phyloP scores from a whole-genome alignment of 2,888 invertebrate genomes.

The Dicroscelio sp. region DNA sequence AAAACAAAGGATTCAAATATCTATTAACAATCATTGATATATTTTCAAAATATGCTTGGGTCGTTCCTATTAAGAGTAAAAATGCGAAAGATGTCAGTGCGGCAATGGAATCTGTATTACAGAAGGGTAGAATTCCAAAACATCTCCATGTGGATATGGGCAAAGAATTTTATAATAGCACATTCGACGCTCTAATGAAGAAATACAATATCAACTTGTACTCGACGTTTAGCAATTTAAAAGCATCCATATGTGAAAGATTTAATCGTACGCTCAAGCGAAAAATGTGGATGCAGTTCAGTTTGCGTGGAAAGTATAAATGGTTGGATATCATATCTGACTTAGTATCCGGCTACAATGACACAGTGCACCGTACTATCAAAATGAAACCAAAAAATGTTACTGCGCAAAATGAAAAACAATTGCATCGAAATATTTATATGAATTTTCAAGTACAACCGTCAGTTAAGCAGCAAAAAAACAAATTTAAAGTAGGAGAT shows the following conservation, averaged over 20 bases:
- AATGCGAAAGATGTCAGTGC: constrained; percentile 84
- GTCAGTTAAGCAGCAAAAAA: background rate
- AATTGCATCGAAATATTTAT: constrained; percentile 84
- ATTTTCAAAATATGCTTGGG: no score
- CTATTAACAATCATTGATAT: constrained; percentile 89
- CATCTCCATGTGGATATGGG: constrained; percentile 60
- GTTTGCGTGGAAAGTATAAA: constrained; percentile 79
- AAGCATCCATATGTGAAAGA: constrained; percentile 83
- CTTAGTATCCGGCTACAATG: constrained; percentile 81
- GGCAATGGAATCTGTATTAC: constrained; percentile 80
- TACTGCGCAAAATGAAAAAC: no score
- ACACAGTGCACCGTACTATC: no score
- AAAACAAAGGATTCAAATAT: constrained; percentile 87
- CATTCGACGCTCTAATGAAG: constrained; percentile 38
- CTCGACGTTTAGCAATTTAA: constrained; percentile 45
- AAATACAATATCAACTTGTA: constrained; percentile 50
- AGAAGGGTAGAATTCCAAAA: constrained; percentile 62
- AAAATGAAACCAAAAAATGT: no score
- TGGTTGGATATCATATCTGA: constrained; percentile 77
- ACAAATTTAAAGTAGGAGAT: constrained; percentile 72
- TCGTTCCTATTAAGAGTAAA: constrained; percentile 68
- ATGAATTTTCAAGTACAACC: background rate
- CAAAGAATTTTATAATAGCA: constrained; percentile 52
- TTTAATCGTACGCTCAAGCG: no score
- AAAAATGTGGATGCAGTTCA: constrained; percentile 84